Evolutionary conservation across 1,140 invertebrate species (phyloP), one percentile per base, ranked within the genome.

Genomic region (Ceratina japonica): DNA sequence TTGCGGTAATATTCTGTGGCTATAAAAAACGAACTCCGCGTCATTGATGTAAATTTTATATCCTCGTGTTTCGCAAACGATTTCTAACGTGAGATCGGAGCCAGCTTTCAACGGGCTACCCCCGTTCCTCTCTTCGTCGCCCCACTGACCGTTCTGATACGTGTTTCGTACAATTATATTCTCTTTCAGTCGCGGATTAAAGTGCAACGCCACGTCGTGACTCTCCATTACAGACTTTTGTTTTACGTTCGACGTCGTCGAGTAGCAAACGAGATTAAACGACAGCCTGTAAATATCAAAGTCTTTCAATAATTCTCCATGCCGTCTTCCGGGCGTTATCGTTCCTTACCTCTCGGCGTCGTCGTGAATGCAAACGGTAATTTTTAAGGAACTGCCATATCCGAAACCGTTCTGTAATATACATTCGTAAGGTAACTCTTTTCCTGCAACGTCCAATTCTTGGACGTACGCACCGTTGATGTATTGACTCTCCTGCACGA

Each of bases 111-210:
- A 94, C 2, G 95, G 95, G 84, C 96, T 94, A 22, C 91, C 93
- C 15, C 94, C 94, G 76, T 94, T 93, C 83, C 95, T 93, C 83
- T 96, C 95, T 91, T 97, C 96, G 7, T 93, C 89, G 0, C 95
- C 96, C 97, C 97, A 98, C 73, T 91, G 92, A 79, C 95, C 95
- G 83, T 94, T 93, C 52, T 94, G 92, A 82, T 95, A 94, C 61
- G 95, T 94, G 91, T 97, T 97, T n/a, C 96, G 91, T 3, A 98
- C 95, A 12, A 97, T 95, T 73, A 93, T 90, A 84, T 92, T 93
- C 82, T 96, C 95, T 85, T 93, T 93, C 89, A 97, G 95, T 83
- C 95, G 93, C n/a, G 96, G 95, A 94, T 98, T 98, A 80, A 97
- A 94, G 92, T 98, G 97, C 51, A 98, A 93, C 31, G 95, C 95